phyloP scores from a whole-genome alignment of 2,113 vertebrate genomes.

The Psophia crepitans region DNA sequence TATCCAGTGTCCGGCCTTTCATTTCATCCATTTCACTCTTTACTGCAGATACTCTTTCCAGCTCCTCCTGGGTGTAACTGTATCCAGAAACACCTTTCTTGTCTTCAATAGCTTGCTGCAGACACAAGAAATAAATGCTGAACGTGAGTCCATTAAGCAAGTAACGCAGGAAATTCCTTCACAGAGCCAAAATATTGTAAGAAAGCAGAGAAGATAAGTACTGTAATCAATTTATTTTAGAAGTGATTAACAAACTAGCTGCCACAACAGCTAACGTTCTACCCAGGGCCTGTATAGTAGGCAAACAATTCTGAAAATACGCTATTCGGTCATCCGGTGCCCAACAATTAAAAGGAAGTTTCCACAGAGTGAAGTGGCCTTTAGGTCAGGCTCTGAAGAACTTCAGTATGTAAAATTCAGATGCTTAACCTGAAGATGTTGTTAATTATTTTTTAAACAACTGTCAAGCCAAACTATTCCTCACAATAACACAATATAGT shows the following conservation, averaged over 20 bases:
- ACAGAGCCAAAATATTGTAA: not conserved
- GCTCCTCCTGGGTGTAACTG: constrained; percentile 92
- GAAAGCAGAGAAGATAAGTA: not conserved
- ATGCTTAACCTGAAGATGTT: not conserved
- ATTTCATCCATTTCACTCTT: constrained; percentile 95
- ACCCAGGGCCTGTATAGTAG: not conserved
- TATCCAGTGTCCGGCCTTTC: constrained; percentile 90
- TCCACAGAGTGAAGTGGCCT: not conserved
- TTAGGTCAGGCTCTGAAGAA: not conserved
- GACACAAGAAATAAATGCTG: constrained; percentile 28
- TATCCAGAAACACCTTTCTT: constrained; percentile 93
- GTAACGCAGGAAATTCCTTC: not conserved
- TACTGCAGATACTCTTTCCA: constrained; percentile 91
- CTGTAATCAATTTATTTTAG: not conserved
- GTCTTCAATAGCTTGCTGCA: constrained; percentile 86
- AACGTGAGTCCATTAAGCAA: not conserved
- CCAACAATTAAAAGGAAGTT: not conserved
- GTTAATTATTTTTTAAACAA: not conserved
- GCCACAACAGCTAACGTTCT: not conserved
- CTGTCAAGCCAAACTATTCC: not conserved
- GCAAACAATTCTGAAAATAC: not conserved
- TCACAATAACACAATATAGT: no score
- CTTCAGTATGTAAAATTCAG: not conserved
- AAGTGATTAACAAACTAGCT: not conserved
- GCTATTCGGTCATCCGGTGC: not conserved